Evolutionary conservation across 1,140 invertebrate species (phyloP).

Genomic region (Pseudobourletiella spinata): DNA sequence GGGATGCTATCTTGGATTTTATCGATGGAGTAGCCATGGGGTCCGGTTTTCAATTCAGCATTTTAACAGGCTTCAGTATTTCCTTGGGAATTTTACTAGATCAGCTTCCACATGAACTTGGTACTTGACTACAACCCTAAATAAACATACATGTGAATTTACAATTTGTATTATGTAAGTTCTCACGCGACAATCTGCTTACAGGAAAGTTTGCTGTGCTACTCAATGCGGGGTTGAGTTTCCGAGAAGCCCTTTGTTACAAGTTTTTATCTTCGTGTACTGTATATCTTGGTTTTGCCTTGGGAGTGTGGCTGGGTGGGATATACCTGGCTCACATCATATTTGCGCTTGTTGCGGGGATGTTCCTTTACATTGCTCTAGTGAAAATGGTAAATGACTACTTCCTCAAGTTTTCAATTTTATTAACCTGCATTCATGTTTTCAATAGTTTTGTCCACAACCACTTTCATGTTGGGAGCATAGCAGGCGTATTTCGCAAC

Average conservation of each 20-base stretch:
- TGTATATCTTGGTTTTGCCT: conserved; percentile 54
- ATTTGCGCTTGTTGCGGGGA: conserved; percentile 52
- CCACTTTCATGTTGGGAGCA: no score
- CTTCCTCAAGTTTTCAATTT: no score
- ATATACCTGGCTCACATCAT: conserved; percentile 47
- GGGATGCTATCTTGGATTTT: conserved; percentile 62
- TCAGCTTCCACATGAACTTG: conserved; percentile 62
- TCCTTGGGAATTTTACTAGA: conserved; percentile 60
- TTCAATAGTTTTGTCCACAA: no score
- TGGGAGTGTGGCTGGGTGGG: conserved; percentile 51
- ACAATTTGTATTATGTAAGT: background rate
- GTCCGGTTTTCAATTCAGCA: conserved; percentile 54
- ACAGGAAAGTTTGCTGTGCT: conserved; percentile 62
- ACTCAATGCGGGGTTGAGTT: conserved; percentile 55
- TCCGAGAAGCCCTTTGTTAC: conserved; percentile 54
- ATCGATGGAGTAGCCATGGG: conserved; percentile 62
- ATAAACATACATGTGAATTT: background rate
- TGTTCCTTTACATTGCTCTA: conserved; percentile 57
- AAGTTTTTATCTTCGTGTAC: conserved; percentile 60
- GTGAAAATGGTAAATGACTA: conserved; percentile 60
- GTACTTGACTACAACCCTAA: no score
- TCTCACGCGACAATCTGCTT: no score
- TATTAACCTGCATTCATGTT: no score
- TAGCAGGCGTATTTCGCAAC: no score
- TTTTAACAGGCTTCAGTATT: conserved; percentile 51